phyloP scores from a whole-genome alignment of 1,140 invertebrate species.

The Homalodisca vitripennis region DNA sequence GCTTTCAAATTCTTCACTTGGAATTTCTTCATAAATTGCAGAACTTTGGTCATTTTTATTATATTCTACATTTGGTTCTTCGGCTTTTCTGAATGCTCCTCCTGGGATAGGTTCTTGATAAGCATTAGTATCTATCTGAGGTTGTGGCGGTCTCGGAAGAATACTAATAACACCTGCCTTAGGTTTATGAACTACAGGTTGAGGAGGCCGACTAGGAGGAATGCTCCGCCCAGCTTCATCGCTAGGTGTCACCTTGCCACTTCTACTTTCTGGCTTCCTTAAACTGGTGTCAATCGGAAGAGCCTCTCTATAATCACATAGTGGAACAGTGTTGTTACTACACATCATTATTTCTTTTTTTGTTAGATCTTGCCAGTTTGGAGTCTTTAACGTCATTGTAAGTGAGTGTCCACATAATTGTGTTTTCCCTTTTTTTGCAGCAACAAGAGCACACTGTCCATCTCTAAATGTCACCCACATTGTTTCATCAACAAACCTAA shows the following conservation, averaged over 20 bases:
- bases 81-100: slow-evolving; percentile 26
- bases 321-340: slow-evolving; percentile 76
- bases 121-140: slow-evolving; percentile 28
- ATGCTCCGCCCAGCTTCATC: slow-evolving; percentile 41
- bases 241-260: slow-evolving; percentile 50
- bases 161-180: slow-evolving; percentile 49
- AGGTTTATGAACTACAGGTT: slow-evolving; percentile 32
- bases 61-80: slow-evolving; percentile 22
- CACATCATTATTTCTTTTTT: slow-evolving; percentile 80
- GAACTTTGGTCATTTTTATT: slow-evolving; percentile 25
- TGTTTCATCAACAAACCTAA: slow-evolving; percentile 83
- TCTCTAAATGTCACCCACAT: slow-evolving; percentile 90
- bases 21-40: slow-evolving; percentile 48
- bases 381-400: slow-evolving; percentile 75
- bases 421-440: slow-evolving; percentile 57
- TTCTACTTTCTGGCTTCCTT: slow-evolving; percentile 53
- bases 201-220: slow-evolving; percentile 43
- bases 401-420: slow-evolving; percentile 59
- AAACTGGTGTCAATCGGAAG: slow-evolving; percentile 33
- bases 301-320: slow-evolving; percentile 54
- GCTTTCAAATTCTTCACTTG: slow-evolving; percentile 41
- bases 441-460: slow-evolving; percentile 78
- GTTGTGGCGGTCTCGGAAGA: slow-evolving; percentile 42
- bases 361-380: slow-evolving; percentile 77
- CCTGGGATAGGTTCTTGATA: slow-evolving; percentile 32